phyloP scores from a whole-genome alignment of 2,113 vertebrate species.

The Rhagologus leucostigma region DNA sequence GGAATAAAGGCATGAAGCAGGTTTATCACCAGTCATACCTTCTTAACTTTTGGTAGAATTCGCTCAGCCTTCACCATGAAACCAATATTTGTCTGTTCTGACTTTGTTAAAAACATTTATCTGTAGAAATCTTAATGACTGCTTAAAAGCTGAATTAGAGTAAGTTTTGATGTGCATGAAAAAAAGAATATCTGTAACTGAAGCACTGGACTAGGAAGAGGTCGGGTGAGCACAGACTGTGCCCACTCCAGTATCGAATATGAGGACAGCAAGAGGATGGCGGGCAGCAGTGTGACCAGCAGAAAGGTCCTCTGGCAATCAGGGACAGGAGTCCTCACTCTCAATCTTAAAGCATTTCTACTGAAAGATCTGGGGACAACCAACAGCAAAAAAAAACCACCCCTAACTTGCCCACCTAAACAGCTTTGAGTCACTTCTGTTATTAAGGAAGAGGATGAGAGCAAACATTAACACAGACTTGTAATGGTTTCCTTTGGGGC shows the following conservation, averaged over 20 bases:
- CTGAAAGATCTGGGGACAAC: neutral
- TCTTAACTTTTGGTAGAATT: neutral
- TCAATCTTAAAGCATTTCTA: neutral
- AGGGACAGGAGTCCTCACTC: neutral
- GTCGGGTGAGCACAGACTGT: neutral
- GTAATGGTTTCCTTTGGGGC: neutral
- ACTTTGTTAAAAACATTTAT: neutral
- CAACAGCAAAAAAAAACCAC: neutral
- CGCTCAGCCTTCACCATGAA: neutral
- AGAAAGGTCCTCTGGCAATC: neutral
- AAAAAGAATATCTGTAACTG: neutral
- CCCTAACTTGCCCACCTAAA: neutral
- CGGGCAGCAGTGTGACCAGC: neutral
- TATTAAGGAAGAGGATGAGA: neutral
- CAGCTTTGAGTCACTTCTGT: neutral
- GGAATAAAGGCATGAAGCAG: neutral
- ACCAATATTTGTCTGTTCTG: neutral
- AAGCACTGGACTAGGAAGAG: neutral
- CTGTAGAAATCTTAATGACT: neutral
- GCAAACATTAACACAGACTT: neutral
- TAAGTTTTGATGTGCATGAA: neutral
- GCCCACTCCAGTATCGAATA: accelerated
- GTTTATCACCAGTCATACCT: neutral
- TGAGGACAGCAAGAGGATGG: neutral
- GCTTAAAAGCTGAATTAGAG: neutral